A percentile compares a stretch with the other conserved stretches of the same genome.
Conservation (phyloP, 2,888 invertebrate genomes). For the Nemotelus nigrinus region DNA sequence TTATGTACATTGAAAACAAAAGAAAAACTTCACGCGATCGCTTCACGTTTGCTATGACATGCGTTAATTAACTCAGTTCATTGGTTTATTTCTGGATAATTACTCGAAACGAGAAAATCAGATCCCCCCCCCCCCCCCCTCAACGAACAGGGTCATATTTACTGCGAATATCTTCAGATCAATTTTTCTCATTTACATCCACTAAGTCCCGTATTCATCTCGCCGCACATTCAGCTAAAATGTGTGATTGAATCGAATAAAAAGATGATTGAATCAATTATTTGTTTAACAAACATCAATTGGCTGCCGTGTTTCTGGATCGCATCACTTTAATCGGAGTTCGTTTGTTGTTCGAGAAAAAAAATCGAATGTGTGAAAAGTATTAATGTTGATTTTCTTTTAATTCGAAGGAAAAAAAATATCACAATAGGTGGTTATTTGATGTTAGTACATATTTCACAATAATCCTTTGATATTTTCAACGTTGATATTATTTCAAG, state of each 20-base stretch:
- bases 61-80: slow-evolving; percentile 47
- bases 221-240: not conserved
- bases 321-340: slow-evolving; percentile 7
- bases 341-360: slow-evolving; percentile 14
- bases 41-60: slow-evolving; percentile 47
- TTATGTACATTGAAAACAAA: not conserved
- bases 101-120: not conserved
- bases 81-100: slow-evolving; percentile 43
- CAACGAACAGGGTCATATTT: too few relatives aligned
- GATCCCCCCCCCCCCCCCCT: too few relatives aligned
- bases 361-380: not conserved
- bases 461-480: slow-evolving; percentile 19
- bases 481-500: slow-evolving; percentile 17
- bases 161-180: too few relatives aligned
- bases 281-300: slow-evolving; percentile 10
- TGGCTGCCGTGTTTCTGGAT: not conserved
- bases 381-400: slow-evolving; percentile 33
- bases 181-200: too few relatives aligned
- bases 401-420: slow-evolving; percentile 11
- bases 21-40: slow-evolving; percentile 36
- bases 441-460: slow-evolving; percentile 18
- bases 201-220: too few relatives aligned
- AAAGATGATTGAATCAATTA: slow-evolving; percentile 29
- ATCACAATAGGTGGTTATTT: slow-evolving; percentile 42
- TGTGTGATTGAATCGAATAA: not conserved